A percentile compares a stretch with the other conserved stretches of the same genome.
These are phyloP conservation scores for Tanytarsus gracilentus DNA, from an alignment of 2,888 invertebrate genomes.

Conservation along the genomic window DNA sequence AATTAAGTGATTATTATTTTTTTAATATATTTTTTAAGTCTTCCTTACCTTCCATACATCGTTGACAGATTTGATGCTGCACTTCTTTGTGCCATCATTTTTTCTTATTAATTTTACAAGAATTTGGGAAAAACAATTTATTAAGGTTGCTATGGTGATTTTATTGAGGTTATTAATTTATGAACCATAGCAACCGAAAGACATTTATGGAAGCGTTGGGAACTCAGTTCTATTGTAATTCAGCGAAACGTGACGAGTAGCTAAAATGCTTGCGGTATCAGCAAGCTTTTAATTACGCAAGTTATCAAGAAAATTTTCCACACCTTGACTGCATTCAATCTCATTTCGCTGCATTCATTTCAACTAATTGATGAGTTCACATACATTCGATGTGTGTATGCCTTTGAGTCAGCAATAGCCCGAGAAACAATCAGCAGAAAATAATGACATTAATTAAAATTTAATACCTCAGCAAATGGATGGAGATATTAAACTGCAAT, in stretches of 20 bases:
- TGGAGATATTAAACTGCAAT: constrained; percentile 22
- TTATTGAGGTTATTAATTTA: not conserved
- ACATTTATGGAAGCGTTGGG: no score
- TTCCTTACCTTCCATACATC: constrained; percentile 44
- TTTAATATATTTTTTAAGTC: not conserved
- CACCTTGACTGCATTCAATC: no score
- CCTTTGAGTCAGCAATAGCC: not conserved
- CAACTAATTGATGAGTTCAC: no score
- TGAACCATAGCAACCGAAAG: not conserved
- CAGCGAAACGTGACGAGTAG: no score
- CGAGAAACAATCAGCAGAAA: not conserved
- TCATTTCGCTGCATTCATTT: no score
- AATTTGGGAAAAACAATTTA: not conserved
- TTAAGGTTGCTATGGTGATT: constrained; percentile 7
- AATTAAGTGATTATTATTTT: constrained; percentile 26
- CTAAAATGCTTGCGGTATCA: no score
- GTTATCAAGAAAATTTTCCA: no score
- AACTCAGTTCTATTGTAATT: no score
- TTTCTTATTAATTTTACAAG: not conserved
- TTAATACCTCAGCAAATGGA: constrained; percentile 14
- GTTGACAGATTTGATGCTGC: constrained; percentile 37
- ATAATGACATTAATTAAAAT: constrained; percentile 28
- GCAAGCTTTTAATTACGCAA: no score
- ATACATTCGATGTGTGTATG: not conserved
- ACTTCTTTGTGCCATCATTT: constrained; percentile 33